A percentile compares a stretch with the other conserved stretches of the same genome.
phyloP scores from a whole-genome alignment of 1,140 invertebrate species.

The Drosophila bocqueti region DNA sequence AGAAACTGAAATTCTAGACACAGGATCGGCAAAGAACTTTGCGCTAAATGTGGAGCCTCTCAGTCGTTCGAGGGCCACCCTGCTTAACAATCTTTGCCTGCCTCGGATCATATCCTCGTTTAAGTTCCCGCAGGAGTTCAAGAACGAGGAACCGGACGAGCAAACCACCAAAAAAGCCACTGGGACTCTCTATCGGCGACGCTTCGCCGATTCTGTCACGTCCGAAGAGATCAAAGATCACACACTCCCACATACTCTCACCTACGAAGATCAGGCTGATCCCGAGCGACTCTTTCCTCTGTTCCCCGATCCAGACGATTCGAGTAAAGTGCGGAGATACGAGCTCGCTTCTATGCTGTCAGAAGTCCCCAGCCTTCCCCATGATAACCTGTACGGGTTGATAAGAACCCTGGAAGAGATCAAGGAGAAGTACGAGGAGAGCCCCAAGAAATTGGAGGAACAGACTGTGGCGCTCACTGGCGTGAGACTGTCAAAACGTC shows the following conservation, averaged over 20 bases:
- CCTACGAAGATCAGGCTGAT: constrained; percentile 49
- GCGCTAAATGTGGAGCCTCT: constrained; percentile 1
- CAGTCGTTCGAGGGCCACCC: background rate
- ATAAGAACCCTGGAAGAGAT: constrained; percentile 37
- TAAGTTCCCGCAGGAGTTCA: constrained; percentile 69
- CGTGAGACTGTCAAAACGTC: constrained; percentile 1
- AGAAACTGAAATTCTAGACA: background rate
- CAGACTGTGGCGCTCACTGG: background rate
- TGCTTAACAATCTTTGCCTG: constrained; percentile 42
- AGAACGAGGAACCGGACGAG: constrained; percentile 19
- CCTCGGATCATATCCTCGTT: constrained; percentile 70
- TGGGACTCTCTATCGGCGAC: constrained; percentile 11
- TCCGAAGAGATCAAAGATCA: background rate
- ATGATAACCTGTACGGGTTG: constrained; percentile 14
- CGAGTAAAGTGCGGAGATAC: background rate
- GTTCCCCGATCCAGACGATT: constrained; percentile 8
- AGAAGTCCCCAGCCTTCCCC: background rate
- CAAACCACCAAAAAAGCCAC: background rate
- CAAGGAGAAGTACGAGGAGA: constrained; percentile 25
- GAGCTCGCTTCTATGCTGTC: background rate
- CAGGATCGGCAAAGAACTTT: constrained; percentile 17
- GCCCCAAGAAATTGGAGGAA: constrained; percentile 2
- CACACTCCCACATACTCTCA: constrained; percentile 14
- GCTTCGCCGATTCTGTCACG: background rate
- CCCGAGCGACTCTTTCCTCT: constrained; percentile 67